Conservation (phyloP, 2,888 invertebrate genomes). For the Rutpela maculata region DNA sequence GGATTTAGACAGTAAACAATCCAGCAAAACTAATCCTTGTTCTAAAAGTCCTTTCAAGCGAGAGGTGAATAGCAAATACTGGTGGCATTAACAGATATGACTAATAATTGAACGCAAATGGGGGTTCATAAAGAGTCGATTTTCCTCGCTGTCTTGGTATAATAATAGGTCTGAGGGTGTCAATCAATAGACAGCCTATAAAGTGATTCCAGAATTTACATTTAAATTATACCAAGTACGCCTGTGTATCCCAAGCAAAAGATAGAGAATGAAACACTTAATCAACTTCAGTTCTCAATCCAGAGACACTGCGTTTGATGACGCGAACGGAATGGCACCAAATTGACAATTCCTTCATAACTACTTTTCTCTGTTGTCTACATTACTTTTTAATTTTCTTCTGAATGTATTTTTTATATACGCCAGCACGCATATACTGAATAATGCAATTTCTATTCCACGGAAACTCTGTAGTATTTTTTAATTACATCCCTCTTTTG, state of each 20-base stretch:
- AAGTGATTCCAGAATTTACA: slow-evolving; percentile 65
- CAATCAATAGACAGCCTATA: slow-evolving; percentile 60
- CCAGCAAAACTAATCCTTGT: slow-evolving; percentile 34
- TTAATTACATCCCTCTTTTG: neutral
- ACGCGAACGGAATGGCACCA: slow-evolving; percentile 47
- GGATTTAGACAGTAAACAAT: slow-evolving; percentile 34
- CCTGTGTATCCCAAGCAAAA: slow-evolving; percentile 54
- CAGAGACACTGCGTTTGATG: slow-evolving; percentile 57
- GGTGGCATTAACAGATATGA: slow-evolving; percentile 55
- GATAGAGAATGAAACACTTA: slow-evolving; percentile 62
- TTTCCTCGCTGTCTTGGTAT: slow-evolving; percentile 29
- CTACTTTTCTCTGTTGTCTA: slow-evolving; percentile 38
- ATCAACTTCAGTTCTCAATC: slow-evolving; percentile 61
- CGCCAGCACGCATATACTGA: neutral
- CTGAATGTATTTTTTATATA: neutral
- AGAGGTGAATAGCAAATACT: slow-evolving; percentile 35
- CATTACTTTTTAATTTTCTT: slow-evolving; percentile 2
- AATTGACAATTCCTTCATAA: slow-evolving; percentile 55
- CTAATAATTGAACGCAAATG: slow-evolving; percentile 56
- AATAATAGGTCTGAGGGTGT: slow-evolving; percentile 45
- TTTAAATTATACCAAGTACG: slow-evolving; percentile 61
- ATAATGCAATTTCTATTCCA: neutral
- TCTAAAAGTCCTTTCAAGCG: slow-evolving; percentile 31
- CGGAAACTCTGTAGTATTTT: neutral
- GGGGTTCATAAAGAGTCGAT: slow-evolving; percentile 46